Evolutionary conservation across 1,140 invertebrate species (phyloP), one percentile per base, ranked within the genome.

Genomic region (Heliconius hermathena): DNA sequence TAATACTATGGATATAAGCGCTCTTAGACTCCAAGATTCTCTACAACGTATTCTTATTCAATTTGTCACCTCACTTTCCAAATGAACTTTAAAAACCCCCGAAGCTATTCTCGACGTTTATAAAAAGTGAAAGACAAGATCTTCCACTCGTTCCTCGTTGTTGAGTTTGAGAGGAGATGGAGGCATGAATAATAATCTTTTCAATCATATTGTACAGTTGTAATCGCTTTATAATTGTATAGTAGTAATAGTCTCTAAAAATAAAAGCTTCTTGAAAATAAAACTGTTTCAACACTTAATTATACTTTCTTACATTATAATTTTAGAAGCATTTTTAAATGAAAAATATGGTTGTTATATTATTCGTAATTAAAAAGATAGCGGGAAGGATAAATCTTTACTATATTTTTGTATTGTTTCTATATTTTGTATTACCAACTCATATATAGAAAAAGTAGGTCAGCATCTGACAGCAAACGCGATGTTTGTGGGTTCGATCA

Each of bases 61-160:
- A 66, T 66, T 66, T 66, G 60, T 66, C 60, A 66, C 22, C 22
- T 66, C 22, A 66, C 26, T 66, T 66, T 66, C 29, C 11, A 66
- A 13, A 66, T 66, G 60, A 66, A 66, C 9, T 66, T 66, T 66
- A 29, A 66, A 66, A 66, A 66, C 13, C 60, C 22, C 22, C 8
- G 41, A 66, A 66, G 60, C 60, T 66, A 16, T 66, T 66, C 60
- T 66, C 60, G 60, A 18, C 22, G 22, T 29, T 66, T 66, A 66
- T 66, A 26, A 66, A 66, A 66, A 66, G 13, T 16, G 22, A 29
- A 66, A 66, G 60, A 66, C 22, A 26, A 66, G 22, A 66, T 66
- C 60, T 66, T 29, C 22, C 5, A 29, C 60, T 66, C 22, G 60
- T 66, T 66, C 60, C 60, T 29, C 60, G 60, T 66, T 29, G 22